A percentile compares a stretch with the other conserved stretches of the same genome.
Conservation (phyloP, 2,797 vertebrate species). For the Limnodromus scolopaceus region DNA sequence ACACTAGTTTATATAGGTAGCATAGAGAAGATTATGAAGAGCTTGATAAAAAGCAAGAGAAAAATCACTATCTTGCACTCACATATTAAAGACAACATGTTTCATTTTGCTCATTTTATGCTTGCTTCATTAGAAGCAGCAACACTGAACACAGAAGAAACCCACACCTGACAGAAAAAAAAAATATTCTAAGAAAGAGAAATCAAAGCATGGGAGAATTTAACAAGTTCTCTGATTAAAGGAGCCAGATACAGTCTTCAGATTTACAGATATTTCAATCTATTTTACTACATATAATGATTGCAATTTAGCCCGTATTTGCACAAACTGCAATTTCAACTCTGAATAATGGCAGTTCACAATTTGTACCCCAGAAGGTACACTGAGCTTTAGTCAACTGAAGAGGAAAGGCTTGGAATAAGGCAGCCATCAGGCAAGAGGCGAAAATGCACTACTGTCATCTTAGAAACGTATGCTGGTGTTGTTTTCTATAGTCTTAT, state of each 20-base stretch:
- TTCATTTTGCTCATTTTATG: conserved; percentile 5
- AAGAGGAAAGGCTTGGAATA: neutral
- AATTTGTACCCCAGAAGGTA: conserved; percentile 43
- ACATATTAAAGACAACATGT: conserved; percentile 11
- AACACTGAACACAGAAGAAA: conserved; percentile 12
- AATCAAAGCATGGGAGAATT: conserved; percentile 45
- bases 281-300: conserved; percentile 58
- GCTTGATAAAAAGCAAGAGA: conserved; percentile 40
- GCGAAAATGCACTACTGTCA: neutral
- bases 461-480: neutral
- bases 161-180: neutral
- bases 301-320: conserved; percentile 47
- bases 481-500: neutral
- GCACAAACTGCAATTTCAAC: conserved; percentile 62
- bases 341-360: conserved; percentile 48
- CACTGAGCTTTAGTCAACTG: conserved; percentile 8
- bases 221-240: conserved; percentile 71
- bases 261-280: conserved; percentile 73
- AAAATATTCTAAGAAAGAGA: conserved; percentile 13
- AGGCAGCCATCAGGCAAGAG: neutral
- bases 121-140: conserved; percentile 21
- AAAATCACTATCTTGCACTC: conserved; percentile 33
- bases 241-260: conserved; percentile 66
- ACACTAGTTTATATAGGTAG: neutral
- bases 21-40: conserved; percentile 16